phyloP scores from a whole-genome alignment of 2,113 vertebrate genomes.

The Miniopterus natalensis region DNA sequence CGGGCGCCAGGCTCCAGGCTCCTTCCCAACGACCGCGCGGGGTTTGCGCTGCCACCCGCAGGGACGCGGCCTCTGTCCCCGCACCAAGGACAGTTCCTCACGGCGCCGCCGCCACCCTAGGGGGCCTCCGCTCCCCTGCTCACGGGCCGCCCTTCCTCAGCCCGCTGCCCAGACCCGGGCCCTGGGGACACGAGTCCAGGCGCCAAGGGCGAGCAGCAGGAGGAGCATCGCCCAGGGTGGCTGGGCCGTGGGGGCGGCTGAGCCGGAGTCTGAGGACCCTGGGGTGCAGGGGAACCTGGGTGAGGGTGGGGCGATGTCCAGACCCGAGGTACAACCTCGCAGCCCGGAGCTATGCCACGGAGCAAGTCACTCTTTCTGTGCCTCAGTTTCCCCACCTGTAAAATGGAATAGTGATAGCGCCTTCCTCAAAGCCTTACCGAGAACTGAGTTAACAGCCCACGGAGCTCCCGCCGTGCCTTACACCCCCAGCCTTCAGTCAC shows the following conservation, averaged over 20 bases:
- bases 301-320: too few relatives aligned
- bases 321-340: background rate
- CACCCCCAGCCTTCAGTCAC: background rate
- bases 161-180: conserved; percentile 25
- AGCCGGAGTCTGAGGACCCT: background rate
- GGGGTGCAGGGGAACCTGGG: fast-evolving
- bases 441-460: background rate
- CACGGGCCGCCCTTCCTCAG: background rate
- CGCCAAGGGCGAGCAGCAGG: background rate
- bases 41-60: background rate
- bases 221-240: background rate
- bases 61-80: background rate
- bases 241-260: background rate
- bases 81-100: background rate
- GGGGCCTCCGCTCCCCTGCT: background rate
- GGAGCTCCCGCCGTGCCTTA: fast-evolving
- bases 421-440: background rate
- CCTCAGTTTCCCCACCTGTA: background rate
- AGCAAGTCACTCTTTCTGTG: background rate
- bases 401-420: background rate
- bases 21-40: background rate
- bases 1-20: background rate
- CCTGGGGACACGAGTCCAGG: conserved; percentile 42
- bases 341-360: background rate
- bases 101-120: background rate